A percentile compares a stretch with the other conserved stretches of the same genome.
These are phyloP conservation scores for Rissa tridactyla DNA, from an alignment of 2,113 vertebrate species.

Conservation along the genomic window DNA sequence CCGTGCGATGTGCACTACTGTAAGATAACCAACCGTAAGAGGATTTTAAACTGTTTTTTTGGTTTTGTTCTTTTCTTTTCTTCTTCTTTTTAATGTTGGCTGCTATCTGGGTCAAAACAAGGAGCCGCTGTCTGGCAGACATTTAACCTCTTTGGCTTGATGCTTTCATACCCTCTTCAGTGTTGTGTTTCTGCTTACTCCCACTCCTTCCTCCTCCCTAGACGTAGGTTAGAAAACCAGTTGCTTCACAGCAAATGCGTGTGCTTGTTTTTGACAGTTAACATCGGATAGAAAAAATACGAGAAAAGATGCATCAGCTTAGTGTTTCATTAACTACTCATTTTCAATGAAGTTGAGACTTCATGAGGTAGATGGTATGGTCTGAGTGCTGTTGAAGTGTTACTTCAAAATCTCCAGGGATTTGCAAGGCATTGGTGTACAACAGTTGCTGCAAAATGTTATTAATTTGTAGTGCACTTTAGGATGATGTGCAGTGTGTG, in stretches of 20 bases:
- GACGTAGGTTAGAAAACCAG: slow-evolving; percentile 7
- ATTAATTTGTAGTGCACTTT: not conserved
- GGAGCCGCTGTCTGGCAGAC: not conserved
- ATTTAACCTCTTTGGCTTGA: not conserved
- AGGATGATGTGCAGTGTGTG: not conserved
- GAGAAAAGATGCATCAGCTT: not conserved
- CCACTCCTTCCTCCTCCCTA: slow-evolving; percentile 47
- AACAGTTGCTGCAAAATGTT: not conserved
- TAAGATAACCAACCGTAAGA: not conserved
- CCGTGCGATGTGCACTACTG: not conserved
- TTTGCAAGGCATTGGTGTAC: not conserved
- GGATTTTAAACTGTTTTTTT: not conserved
- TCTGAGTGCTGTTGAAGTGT: not conserved
- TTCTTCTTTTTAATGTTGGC: slow-evolving; percentile 1
- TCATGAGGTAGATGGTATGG: not conserved
- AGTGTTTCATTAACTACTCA: not conserved
- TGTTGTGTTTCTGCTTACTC: slow-evolving; percentile 38
- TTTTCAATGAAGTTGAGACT: not conserved
- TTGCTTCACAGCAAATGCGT: not conserved
- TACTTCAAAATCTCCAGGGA: not conserved
- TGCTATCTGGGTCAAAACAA: not conserved
- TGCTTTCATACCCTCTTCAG: not conserved
- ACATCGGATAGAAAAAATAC: not conserved
- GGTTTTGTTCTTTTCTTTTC: not conserved
- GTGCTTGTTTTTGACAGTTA: not conserved